Conservation (phyloP, 2,113 vertebrate species). For the Alosa alosa region DNA sequence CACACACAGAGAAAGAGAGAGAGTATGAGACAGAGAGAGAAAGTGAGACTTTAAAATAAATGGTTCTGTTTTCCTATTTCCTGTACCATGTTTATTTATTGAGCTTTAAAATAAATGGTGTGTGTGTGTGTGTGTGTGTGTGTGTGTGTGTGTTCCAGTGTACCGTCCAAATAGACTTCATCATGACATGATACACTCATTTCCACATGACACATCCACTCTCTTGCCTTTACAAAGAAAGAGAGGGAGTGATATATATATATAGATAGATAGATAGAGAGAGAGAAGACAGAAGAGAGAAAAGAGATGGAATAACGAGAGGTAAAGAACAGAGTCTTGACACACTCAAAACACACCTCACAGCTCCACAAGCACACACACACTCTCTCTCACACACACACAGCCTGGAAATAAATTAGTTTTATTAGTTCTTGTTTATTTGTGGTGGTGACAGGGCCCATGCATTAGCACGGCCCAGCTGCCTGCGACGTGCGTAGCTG, state of each 20-base stretch:
- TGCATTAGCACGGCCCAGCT: conserved; percentile 1
- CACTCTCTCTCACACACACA: neutral
- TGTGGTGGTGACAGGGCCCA: neutral
- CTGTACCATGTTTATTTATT: too few species aligned
- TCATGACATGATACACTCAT: neutral
- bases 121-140: neutral
- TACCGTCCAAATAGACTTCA: neutral
- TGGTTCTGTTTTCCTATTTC: too few species aligned
- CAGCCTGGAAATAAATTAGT: neutral
- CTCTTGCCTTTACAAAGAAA: neutral
- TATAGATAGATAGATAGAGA: neutral
- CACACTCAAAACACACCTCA: neutral
- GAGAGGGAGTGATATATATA: neutral
- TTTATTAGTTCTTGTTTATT: conserved; percentile 24
- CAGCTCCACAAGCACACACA: neutral
- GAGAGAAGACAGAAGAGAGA: neutral
- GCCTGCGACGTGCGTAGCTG: conserved; percentile 29
- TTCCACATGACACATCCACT: neutral
- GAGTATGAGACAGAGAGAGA: too few species aligned
- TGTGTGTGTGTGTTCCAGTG: neutral
- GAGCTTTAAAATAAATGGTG: neutral
- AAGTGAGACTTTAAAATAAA: too few species aligned
- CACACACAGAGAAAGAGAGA: neutral
- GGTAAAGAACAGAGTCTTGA: neutral
- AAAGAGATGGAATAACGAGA: neutral